Base-by-base conservation (phyloP, 2,888 invertebrate genomes). In the Sicus ferrugineus region DNA sequence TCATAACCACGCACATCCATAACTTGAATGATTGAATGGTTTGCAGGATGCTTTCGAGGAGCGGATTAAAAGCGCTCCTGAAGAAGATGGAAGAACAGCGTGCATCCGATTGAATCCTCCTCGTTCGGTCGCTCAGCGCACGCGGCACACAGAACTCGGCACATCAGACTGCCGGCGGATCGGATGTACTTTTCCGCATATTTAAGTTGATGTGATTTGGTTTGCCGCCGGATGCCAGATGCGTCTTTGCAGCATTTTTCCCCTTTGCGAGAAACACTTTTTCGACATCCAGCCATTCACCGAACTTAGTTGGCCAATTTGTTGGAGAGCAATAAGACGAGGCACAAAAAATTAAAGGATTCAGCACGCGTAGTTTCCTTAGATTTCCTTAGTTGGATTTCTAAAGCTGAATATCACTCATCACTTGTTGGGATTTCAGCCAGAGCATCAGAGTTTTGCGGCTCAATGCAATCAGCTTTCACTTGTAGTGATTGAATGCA, bases 21-120 rank as follows among this genome's bases (percentile, higher is more conserved):
- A 59, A 34, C 59, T 21, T 6, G 5, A 42, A 14, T 34, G 34
- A 9, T 14, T 34, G 34, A 34, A 34, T 34, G n/a, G 42, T 1
- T n/a, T 42, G 14, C 34, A 59, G 28, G 21, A 59, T 38, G 19
- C 30, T 11, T 34, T 59, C n/a, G 28, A 59, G 34, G 59, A 31
- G 31, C 21, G 59, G 59, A 59, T 59, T 59, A 59, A 59, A 31
- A 28, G 11, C 38, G 34, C 31, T 59, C 2, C 21, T 38, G 9
- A 14, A 31, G 19, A 59, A 59, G 34, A 34, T 9, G 7, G 34
- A 14, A 34, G 34, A 54, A 26, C 14, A 56, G 19, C 28, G 16
- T 56, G 30, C 26, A 56, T 56, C 56, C 16, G 30, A n/a, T 56
- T 30, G 4, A 56, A 56, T 56, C 30, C 56, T 26, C n/a, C n/a